Evolutionary conservation across 2,888 invertebrate genomes (phyloP).

Genomic region (Cepaea hortensis): DNA sequence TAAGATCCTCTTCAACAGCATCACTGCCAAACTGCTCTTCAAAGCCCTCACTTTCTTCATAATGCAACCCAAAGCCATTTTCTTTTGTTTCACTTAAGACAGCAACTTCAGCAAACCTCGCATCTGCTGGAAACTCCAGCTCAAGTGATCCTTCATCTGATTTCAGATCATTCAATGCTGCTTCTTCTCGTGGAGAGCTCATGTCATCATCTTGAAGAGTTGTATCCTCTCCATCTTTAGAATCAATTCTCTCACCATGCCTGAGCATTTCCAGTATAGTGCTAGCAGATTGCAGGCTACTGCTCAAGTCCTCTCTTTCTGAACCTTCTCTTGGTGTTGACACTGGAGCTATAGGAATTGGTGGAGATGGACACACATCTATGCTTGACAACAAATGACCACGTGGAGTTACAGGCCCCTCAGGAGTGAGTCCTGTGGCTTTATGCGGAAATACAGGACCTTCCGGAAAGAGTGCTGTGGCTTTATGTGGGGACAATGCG

Average conservation of each 20-base stretch:
- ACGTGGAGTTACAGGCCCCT: conserved; percentile 44
- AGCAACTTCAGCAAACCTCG: conserved; percentile 9
- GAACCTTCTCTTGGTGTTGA: conserved; percentile 65
- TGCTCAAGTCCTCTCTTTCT: conserved; percentile 51
- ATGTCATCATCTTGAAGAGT: conserved; percentile 57
- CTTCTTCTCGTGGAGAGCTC: conserved; percentile 73
- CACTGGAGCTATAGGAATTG: conserved; percentile 53
- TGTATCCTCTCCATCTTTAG: conserved; percentile 50
- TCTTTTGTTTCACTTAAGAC: conserved; percentile 28
- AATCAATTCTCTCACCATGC: conserved; percentile 51
- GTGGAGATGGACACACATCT: conserved; percentile 62
- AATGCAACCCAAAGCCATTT: neutral
- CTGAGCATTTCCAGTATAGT: conserved; percentile 58
- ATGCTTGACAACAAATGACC: conserved; percentile 48
- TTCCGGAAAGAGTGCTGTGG: conserved; percentile 58
- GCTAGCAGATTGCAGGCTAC: conserved; percentile 61
- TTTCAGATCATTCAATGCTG: conserved; percentile 64
- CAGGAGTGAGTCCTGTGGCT: conserved; percentile 58
- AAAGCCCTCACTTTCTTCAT: conserved; percentile 13
- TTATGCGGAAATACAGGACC: conserved; percentile 49
- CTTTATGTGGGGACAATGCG: conserved; percentile 60
- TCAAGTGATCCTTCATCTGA: conserved; percentile 51
- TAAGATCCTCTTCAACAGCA: neutral
- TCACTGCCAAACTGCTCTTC: neutral
- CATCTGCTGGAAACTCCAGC: conserved; percentile 48